These are phyloP conservation scores for Eustalomyia histrio DNA, from an alignment of 2,888 invertebrate genomes.

Conservation along the genomic window DNA sequence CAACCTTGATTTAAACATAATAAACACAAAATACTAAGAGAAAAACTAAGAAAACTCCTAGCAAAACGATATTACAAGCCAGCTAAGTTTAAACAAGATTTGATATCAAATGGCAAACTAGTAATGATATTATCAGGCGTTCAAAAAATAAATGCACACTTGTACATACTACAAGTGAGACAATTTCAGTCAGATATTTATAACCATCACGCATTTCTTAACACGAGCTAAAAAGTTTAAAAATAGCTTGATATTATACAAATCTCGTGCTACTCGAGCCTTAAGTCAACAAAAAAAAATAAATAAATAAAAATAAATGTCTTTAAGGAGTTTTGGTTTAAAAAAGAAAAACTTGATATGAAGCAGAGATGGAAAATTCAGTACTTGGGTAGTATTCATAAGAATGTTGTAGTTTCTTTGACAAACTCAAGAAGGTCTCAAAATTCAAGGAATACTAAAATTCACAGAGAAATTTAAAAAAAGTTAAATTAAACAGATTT, in stretches of 20 bases:
- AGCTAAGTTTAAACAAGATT: conserved; percentile 48
- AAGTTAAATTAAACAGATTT: no score
- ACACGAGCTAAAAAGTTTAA: conserved; percentile 57
- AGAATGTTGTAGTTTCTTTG: no score
- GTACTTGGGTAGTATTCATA: no score
- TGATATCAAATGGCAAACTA: conserved; percentile 55
- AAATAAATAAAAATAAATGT: no score
- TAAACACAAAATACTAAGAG: conserved; percentile 27
- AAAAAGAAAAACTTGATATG: not conserved
- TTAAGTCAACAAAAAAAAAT: conserved; percentile 10
- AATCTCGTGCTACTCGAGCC: conserved; percentile 56
- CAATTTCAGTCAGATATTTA: conserved; percentile 9
- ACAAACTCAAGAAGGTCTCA: no score
- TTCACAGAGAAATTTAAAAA: no score
- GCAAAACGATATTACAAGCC: conserved; percentile 45
- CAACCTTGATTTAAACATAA: no score
- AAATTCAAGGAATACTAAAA: no score
- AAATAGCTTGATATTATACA: conserved; percentile 55
- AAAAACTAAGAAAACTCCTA: conserved; percentile 25
- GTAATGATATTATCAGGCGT: conserved; percentile 25
- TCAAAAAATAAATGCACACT: not conserved
- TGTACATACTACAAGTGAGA: not conserved
- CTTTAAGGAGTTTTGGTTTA: conserved; percentile 31
- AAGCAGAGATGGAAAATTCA: no score
- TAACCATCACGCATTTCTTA: conserved; percentile 47